Evolutionary conservation across 2,113 vertebrate species (phyloP).

Genomic region (Nanorana parkeri): DNA sequence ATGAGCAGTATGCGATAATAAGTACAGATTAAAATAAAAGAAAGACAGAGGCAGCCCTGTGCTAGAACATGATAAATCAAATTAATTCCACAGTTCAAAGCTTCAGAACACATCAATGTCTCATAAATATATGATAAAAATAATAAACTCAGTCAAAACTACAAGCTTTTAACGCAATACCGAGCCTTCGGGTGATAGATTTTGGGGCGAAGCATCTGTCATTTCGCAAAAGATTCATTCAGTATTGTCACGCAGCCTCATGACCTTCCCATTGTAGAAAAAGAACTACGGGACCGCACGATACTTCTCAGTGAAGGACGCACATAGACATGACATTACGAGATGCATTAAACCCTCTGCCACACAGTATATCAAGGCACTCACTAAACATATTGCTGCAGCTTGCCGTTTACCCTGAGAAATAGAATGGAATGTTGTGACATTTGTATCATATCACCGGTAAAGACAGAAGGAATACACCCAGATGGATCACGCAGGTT

Average conservation of each 20-base stretch:
- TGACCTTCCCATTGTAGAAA: constrained; percentile 52
- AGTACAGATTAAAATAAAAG: constrained; percentile 4
- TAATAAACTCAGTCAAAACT: constrained; percentile 26
- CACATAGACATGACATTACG: constrained; percentile 58
- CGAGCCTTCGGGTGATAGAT: constrained; percentile 44
- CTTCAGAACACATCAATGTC: constrained; percentile 2
- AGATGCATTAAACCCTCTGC: constrained; percentile 56
- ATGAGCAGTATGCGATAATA: neutral
- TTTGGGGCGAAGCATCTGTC: constrained; percentile 46
- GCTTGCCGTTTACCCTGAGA: constrained; percentile 40
- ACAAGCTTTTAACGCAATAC: constrained; percentile 31
- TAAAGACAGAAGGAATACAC: constrained; percentile 53
- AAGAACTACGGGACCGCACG: constrained; percentile 41
- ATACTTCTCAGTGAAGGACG: constrained; percentile 56
- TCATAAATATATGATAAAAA: constrained; percentile 42
- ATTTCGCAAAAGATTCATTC: constrained; percentile 44
- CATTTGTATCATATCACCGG: constrained; percentile 55
- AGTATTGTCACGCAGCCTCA: constrained; percentile 32
- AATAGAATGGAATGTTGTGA: constrained; percentile 51
- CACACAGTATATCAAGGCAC: constrained; percentile 57
- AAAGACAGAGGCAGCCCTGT: constrained; percentile 32
- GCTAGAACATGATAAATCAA: constrained; percentile 16
- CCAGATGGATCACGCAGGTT: constrained; percentile 56
- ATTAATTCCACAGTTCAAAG: constrained; percentile 17
- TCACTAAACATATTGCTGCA: constrained; percentile 49